Evolutionary conservation across 2,888 invertebrate genomes (phyloP).

Genomic region (Heliconius hortense): DNA sequence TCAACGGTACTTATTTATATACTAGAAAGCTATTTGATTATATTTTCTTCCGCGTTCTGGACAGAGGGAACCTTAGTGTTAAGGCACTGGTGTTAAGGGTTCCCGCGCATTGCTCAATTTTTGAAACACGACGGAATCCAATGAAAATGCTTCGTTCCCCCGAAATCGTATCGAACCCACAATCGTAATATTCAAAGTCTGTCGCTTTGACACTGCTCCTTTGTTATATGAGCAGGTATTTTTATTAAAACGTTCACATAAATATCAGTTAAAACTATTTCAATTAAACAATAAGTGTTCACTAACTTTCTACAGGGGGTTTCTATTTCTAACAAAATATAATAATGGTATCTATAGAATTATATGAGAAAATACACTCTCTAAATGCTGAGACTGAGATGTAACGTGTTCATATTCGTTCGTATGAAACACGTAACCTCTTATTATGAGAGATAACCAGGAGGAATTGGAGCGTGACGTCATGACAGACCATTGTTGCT

Average conservation of each 20-base stretch:
- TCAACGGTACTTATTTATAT: too few species aligned
- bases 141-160: background rate
- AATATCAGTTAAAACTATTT: background rate
- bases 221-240: background rate
- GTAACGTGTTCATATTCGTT: conserved; percentile 1
- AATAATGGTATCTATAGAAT: conserved; percentile 19
- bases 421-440: conserved; percentile 9
- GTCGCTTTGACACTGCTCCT: too few species aligned
- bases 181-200: background rate
- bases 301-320: background rate
- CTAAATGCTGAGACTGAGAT: conserved; percentile 12
- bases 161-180: background rate
- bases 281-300: conserved; percentile 8
- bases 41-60: too few species aligned
- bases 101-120: too few species aligned
- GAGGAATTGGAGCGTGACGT: conserved; percentile 26
- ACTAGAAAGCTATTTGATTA: too few species aligned
- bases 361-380: conserved; percentile 23
- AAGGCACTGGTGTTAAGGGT: too few species aligned
- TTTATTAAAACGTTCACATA: background rate
- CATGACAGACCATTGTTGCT: conserved; percentile 28
- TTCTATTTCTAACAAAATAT: conserved; percentile 23
- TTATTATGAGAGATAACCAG: conserved; percentile 17
- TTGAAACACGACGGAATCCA: too few species aligned
- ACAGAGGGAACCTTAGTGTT: too few species aligned